Evolutionary conservation across 2,888 invertebrate species (phyloP).

Genomic region (Drosophila macrospina): DNA sequence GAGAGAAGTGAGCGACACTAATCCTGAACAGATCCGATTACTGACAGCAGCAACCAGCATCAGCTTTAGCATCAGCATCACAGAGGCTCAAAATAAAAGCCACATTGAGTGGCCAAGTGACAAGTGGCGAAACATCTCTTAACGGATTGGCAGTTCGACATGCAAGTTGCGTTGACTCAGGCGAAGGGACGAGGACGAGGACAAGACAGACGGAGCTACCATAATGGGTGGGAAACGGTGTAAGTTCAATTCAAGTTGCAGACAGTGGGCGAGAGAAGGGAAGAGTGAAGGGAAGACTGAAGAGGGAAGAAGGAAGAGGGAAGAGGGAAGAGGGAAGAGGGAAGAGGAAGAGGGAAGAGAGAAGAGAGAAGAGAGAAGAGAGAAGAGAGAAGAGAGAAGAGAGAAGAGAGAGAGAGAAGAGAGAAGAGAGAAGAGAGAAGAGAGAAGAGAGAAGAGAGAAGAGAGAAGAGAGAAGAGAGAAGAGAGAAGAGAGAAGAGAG

Average conservation of each 20-base stretch:
- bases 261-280: not conserved
- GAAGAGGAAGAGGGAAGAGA: no score
- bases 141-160: slow-evolving; percentile 37
- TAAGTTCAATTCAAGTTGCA: not conserved
- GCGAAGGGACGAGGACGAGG: not conserved
- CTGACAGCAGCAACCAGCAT: slow-evolving; percentile 68
- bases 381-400: no score
- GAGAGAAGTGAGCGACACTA: slow-evolving; percentile 78
- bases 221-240: slow-evolving; percentile 1
- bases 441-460: no score
- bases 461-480: no score
- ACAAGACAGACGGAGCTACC: not conserved
- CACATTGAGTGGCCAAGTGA: slow-evolving; percentile 56
- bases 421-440: no score
- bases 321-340: no score
- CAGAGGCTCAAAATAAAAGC: slow-evolving; percentile 24
- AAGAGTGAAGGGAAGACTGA: no score
- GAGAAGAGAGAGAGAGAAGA: no score
- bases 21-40: slow-evolving; percentile 77
- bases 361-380: no score
- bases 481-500: no score
- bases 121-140: slow-evolving; percentile 56
- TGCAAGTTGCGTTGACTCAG: slow-evolving; percentile 6
- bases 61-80: slow-evolving; percentile 14
- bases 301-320: no score